phyloP scores from a whole-genome alignment of 2,113 vertebrate species.

The Oreochromis tanganicae region DNA sequence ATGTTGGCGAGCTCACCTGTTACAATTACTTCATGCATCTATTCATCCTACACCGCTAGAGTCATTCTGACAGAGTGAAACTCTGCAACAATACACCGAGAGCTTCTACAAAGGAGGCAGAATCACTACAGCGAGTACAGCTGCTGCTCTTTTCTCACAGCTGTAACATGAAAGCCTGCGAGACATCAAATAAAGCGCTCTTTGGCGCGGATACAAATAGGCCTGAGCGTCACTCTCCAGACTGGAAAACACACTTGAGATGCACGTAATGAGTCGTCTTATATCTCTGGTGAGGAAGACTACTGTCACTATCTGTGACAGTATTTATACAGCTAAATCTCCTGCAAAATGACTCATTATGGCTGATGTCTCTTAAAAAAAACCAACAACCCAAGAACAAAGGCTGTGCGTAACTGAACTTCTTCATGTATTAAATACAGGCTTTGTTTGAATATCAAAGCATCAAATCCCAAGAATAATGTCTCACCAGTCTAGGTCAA shows the following conservation, averaged over 20 bases:
- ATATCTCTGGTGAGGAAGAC: not conserved
- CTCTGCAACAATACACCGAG: not conserved
- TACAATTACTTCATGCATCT: not conserved
- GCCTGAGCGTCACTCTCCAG: not conserved
- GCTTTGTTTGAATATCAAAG: not conserved
- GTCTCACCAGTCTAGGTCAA: not conserved
- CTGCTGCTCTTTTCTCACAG: not conserved
- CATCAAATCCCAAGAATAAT: not conserved
- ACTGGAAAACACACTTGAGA: not conserved
- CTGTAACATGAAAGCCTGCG: constrained; percentile 9
- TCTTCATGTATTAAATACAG: not conserved
- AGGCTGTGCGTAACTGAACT: not conserved
- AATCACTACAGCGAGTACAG: not conserved
- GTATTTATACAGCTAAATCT: not conserved
- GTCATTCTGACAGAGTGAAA: not conserved
- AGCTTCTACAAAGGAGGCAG: not conserved
- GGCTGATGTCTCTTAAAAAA: not conserved
- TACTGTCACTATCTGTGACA: not conserved
- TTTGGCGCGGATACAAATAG: not conserved
- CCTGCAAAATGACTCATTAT: not conserved
- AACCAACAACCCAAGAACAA: not conserved
- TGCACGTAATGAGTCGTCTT: not conserved
- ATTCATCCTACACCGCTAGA: not conserved
- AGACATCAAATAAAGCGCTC: not conserved
- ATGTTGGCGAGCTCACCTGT: not conserved